Evolutionary conservation across 1,140 invertebrate species (phyloP), one percentile per base, ranked within the genome.

Genomic region (Orchestia grillus): DNA sequence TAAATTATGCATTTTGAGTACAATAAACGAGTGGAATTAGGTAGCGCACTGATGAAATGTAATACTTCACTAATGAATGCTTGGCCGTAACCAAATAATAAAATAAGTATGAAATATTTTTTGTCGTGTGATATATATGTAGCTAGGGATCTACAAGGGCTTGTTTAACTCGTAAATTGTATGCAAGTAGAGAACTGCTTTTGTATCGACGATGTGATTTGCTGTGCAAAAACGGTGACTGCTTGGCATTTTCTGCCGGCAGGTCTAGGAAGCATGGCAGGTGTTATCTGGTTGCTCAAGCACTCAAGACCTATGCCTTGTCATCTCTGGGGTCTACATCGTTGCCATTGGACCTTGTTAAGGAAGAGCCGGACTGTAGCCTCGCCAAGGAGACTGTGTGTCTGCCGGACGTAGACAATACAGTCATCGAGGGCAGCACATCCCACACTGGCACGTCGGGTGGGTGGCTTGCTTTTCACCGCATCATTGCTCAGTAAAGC

Each of bases 291-390:
- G 95, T 94, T 44, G 92, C 92, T 47, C 92, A 94, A 47, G 92
- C 92, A 44, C 92, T 94, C 92, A 94, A 94, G 92, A 45, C 92
- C 92, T 94, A 47, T 47, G 92, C 43, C 92, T 47, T 94, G 92
- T 44, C 92, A 45, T 94, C 92, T 45, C 43, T 94, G 45, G 92
- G 92, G 44, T 47, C 92, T 45, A n/a, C 92, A 36, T 3, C 92
- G 41, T 45, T 94, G 3, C 44, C 92, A 40, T 4, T 94, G 92
- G 92, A 94, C 43, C 43, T 94, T 45, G 92, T 94, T 45, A 94
- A 94, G 44, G 43, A 94, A 47, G 92, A 94, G 19, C 92, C 92
- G 36, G 43, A 94, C 53, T 1, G 44, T 44, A 96, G 87, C 91
- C 95, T 19, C 95, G 96, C 28, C 96, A 90, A 90, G 88, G 43